These are phyloP conservation scores for Anagrus nilaparvatae DNA, from an alignment of 1,140 invertebrate species.

Conservation along the genomic window DNA sequence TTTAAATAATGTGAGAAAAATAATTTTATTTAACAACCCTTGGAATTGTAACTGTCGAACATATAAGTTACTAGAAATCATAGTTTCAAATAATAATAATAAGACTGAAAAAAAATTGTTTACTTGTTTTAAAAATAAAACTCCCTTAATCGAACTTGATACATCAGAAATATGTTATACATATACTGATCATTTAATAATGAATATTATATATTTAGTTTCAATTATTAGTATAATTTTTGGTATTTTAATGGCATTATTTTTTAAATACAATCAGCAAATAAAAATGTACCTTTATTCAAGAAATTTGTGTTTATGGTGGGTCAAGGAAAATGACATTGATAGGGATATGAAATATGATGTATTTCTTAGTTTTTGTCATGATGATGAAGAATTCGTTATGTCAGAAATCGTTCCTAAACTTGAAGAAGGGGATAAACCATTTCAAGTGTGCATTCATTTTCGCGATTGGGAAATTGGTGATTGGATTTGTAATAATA, in stretches of 20 bases:
- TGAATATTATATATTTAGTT: too few relatives aligned
- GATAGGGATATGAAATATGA: conserved; percentile 74
- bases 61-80: too few relatives aligned
- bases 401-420: conserved; percentile 53
- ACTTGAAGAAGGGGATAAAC: conserved; percentile 48
- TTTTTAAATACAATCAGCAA: conserved; percentile 52
- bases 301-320: conserved; percentile 51
- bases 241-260: conserved; percentile 41
- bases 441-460: conserved; percentile 66
- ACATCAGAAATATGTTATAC: too few relatives aligned
- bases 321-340: conserved; percentile 59
- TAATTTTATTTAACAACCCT: too few relatives aligned
- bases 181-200: too few relatives aligned
- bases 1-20: too few relatives aligned
- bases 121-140: too few relatives aligned
- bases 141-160: too few relatives aligned
- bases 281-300: conserved; percentile 64
- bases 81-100: too few relatives aligned
- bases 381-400: conserved; percentile 69
- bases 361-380: conserved; percentile 79
- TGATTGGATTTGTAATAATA: conserved; percentile 68
- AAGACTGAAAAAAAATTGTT: too few relatives aligned
- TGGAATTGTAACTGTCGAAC: too few relatives aligned
- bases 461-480: conserved; percentile 70
- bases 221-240: too few relatives aligned